A percentile compares a stretch with the other conserved stretches of the same genome.
Conservation (phyloP, 2,797 vertebrate genomes). For the Helarctos malayanus region DNA sequence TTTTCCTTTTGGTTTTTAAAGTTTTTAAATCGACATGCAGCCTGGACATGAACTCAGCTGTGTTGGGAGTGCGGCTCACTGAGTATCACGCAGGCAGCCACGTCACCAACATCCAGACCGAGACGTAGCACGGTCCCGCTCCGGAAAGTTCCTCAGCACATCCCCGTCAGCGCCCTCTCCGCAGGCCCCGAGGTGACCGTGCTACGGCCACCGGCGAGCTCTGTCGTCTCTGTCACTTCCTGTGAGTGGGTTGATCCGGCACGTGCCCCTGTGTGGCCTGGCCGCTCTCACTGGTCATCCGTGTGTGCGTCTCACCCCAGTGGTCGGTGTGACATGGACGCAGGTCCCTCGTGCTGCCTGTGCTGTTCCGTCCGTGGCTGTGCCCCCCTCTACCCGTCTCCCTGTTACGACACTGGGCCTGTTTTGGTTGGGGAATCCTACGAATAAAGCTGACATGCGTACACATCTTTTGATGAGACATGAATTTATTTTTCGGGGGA, state of each 20-base stretch:
- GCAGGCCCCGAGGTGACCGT: fast-evolving
- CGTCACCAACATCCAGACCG: fast-evolving
- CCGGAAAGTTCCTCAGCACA: fast-evolving
- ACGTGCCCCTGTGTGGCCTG: fast-evolving
- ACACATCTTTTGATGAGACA: fast-evolving
- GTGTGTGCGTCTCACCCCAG: fast-evolving
- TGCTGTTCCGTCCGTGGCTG: fast-evolving
- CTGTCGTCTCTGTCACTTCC: neutral
- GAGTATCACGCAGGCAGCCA: fast-evolving
- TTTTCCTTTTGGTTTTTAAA: fast-evolving
- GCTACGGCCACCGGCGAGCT: fast-evolving
- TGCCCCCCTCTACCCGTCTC: neutral
- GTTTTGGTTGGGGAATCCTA: neutral
- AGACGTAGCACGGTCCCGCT: fast-evolving
- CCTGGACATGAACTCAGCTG: fast-evolving
- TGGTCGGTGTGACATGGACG: fast-evolving
- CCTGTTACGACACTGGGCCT: neutral
- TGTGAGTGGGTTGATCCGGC: fast-evolving
- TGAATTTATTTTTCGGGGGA: neutral
- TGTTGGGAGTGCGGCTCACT: fast-evolving
- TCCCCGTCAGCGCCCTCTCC: fast-evolving
- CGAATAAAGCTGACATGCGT: neutral
- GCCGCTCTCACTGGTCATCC: fast-evolving
- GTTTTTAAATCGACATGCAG: fast-evolving
- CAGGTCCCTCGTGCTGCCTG: neutral